Base-by-base conservation (phyloP, 2,113 vertebrate genomes). In the Brachirus orientalis region DNA sequence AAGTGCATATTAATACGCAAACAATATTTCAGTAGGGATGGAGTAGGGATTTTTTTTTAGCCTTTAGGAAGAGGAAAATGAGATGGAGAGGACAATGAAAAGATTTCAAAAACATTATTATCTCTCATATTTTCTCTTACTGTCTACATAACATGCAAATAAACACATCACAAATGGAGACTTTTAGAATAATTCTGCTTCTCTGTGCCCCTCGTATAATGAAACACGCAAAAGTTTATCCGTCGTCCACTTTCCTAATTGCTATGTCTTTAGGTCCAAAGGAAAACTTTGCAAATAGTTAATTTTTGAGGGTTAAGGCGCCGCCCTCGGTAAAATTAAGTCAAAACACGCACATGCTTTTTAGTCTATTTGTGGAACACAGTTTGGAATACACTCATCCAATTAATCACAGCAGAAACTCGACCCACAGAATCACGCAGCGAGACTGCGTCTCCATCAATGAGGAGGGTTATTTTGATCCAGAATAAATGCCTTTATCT, bases 1-100 rank as follows among this genome's bases (percentile, higher is more conserved):
- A 55, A 69, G 59, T 43, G 56, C 51, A 74, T 48, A 45, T 63
- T 64, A 51, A 74, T 69, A 28, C 55, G 48, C 10, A 18, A 8
- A 19, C 68, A 60, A 71, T 37, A 51, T 0, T 72, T 19, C 35
- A 64, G 66, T 62, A 28, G 17, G 10, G 28, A 50, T 16, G 47
- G 4, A 17, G n/a, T n/a, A n/a, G n/a, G n/a, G n/a, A 38, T 47
- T 40, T 58, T 52, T 44, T 53, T 6, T 60, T 14, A 45, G 45
- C 40, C 16, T 38, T 8, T 10, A 9, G 46, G 9, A 9, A 36
- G 52, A 28, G 19, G 50, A 72, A 63, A 43, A 4, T 40, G 38
- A 8, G 11, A 66, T 13, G 20, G 50, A 8, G 37, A 50, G 35
- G 36, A 44, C 53, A 78, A 74, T 64, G 33, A 78, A 40, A 45